A percentile compares a stretch with the other conserved stretches of the same genome.
These are phyloP conservation scores for Heliocidaris erythrogramma DNA, from an alignment of 35 echinoderm and acorn worm genomes.

Conservation along the genomic window DNA sequence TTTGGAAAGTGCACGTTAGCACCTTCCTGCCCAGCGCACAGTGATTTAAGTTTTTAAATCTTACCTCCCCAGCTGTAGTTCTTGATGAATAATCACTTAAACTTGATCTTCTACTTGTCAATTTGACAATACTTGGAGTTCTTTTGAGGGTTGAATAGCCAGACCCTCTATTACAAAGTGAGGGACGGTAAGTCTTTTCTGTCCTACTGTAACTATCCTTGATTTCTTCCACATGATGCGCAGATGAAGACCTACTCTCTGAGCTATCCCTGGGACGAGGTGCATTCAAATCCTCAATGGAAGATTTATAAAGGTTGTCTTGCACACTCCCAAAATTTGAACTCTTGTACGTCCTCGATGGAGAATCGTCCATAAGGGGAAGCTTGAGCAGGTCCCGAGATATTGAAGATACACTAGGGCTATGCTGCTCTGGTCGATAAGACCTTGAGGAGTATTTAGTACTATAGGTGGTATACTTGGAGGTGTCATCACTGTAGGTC, in stretches of 20 bases:
- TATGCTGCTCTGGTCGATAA: background rate
- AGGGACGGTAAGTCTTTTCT: background rate
- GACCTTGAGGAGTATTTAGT: background rate
- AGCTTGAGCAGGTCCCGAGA: background rate
- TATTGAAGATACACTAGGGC: background rate
- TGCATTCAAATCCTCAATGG: conserved; percentile 21
- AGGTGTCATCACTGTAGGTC: background rate
- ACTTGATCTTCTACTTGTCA: conserved; percentile 35
- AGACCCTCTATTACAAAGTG: background rate
- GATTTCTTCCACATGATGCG: background rate
- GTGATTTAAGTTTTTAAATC: background rate
- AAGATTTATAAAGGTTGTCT: conserved; percentile 35
- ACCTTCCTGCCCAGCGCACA: no score
- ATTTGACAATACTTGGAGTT: conserved; percentile 38
- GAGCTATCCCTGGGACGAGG: conserved; percentile 3
- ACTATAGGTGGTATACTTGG: background rate
- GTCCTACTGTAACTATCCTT: conserved; percentile 19
- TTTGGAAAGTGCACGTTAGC: no score
- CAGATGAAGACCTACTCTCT: conserved; percentile 31
- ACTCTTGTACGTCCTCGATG: conserved; percentile 36
- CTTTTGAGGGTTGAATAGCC: conserved; percentile 31
- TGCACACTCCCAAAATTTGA: conserved; percentile 38
- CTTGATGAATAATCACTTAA: conserved; percentile 16
- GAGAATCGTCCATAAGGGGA: background rate
- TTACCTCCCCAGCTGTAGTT: conserved; percentile 17